Base-by-base conservation (phyloP, 2,888 invertebrate species). In the Sinelater perroti region DNA sequence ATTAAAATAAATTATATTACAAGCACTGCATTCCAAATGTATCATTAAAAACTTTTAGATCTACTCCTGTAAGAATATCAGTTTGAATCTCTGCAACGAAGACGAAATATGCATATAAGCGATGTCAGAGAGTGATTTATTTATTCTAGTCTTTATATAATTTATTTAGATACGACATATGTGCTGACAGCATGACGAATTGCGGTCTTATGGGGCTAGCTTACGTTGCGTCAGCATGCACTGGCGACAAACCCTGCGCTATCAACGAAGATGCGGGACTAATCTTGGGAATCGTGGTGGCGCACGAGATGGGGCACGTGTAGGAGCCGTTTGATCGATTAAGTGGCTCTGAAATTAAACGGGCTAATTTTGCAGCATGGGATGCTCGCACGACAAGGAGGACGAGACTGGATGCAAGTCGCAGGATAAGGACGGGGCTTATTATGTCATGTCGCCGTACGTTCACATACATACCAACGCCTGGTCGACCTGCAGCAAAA, bases 271-370 rank as follows among this genome's bases (percentile, higher is more conserved):
- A 88, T 75, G 82, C 81, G 44, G 88, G 88, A 1, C 79, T 88
- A 35, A 79, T 83, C 8, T 75, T 87, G 45, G 86, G 85, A 21
- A 83, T 85, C 65, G 85, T 86, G 2, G 82, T 87, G 33, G 83
- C 87, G 6, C 88, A 88, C 70, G 88, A 88, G 76, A 75, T 88
- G 60, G 88, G 88, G 35, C 88, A 88, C 75, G 84, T 87, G 87
- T 88, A 78, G 80, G 85, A 76, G 10, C 16, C 51, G 24, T 46
- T 57, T 49, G 31, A 57, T 57, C 36, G 24, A 58, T 57, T 61
- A 50, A 47, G 45, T 51, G 31, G 18, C 46, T 61, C 38, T 47
- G 38, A 47, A 38, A 40, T 38, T 56, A 55, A 51, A 33, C 38
- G 47, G 16, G 36, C 31, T 21, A 24, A 38, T 35, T 28, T 49